Evolutionary conservation across 2,113 vertebrate species (phyloP).

Genomic region (Heliornis fulica): DNA sequence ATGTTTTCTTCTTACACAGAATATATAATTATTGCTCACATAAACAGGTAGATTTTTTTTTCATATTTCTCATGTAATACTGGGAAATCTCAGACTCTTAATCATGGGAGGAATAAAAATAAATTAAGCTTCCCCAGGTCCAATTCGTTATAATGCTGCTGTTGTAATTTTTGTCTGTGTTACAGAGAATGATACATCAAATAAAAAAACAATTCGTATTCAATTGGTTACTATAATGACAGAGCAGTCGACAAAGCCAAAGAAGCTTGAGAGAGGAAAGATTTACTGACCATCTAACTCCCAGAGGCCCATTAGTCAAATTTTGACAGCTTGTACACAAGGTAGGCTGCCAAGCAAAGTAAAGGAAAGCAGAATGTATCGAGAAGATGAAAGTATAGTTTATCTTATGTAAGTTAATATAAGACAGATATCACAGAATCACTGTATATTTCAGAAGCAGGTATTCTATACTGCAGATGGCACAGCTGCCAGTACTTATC

Average conservation of each 20-base stretch:
- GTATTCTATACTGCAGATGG: conserved; percentile 46
- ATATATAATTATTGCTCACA: conserved; percentile 76
- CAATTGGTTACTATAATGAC: conserved; percentile 53
- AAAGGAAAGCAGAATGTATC: conserved; percentile 55
- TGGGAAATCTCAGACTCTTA: conserved; percentile 37
- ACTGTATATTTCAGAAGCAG: conserved; percentile 44
- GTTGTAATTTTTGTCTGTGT: conserved; percentile 1
- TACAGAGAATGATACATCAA: conserved; percentile 9
- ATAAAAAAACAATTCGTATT: neutral
- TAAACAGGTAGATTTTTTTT: conserved; percentile 63
- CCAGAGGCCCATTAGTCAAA: conserved; percentile 43
- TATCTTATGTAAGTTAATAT: conserved; percentile 43
- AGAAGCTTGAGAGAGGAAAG: conserved; percentile 23
- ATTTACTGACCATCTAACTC: conserved; percentile 64
- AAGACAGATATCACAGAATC: conserved; percentile 27
- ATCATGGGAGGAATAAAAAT: conserved; percentile 51
- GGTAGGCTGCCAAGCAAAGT: conserved; percentile 27
- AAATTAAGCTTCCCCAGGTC: neutral
- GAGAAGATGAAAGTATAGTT: conserved; percentile 16
- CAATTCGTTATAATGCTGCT: conserved; percentile 28
- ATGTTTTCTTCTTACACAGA: conserved; percentile 68
- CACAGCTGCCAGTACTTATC: conserved; percentile 52
- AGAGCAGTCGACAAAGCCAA: conserved; percentile 33
- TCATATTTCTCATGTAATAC: conserved; percentile 9
- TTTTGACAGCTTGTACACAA: conserved; percentile 30